Base-by-base conservation (phyloP, 2,113 vertebrate genomes). In the Rhegmatorhina hoffmannsi region DNA sequence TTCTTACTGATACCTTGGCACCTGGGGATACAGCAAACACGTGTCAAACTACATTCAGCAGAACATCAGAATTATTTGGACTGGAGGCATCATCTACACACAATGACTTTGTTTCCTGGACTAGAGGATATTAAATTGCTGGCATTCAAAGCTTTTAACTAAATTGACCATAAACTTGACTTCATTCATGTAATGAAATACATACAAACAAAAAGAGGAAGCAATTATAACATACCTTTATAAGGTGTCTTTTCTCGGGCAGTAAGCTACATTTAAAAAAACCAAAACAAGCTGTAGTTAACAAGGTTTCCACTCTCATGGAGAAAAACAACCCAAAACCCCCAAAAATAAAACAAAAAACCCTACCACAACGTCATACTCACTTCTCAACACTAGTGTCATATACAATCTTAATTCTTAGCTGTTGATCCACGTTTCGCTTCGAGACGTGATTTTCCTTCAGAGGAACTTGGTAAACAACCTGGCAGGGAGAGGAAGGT, bases 371-470 rank as follows among this genome's bases (percentile, higher is more conserved):
- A 28, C 36, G 5, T 13, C 2, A 13, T 56, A 98, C 99, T 98
- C 95, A 99, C 99, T 98, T 97, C 68, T 99, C 99, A 23, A 99
- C 98, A 16, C 99, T 99, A 93, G 95, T 95, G 97, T 99, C 99
- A 9, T 99, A 99, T 13, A 99, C 89, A 28, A 97, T 98, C 96
- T 98, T 98, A 74, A 99, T 99, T 93, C 98, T 98, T 40, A 99
- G 98, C 89, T 98, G 98, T 4, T 98, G 98, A 67, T 98, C 98
- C 50, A 97, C 97, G 40, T 98, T 98, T 92, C 99, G 98, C 95
- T 99, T 99, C 13, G 95, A 97, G 88, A 99, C 82, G 28, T 98
- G 98, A 63, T 98, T 98, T 80, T 98, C 96, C 93, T 97, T 98
- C 18, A 99, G 89, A 72, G 98, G 95, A 66, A 99, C 99, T 40